Evolutionary conservation across 2,113 vertebrate species (phyloP).

Genomic region (Holacanthus passer): DNA sequence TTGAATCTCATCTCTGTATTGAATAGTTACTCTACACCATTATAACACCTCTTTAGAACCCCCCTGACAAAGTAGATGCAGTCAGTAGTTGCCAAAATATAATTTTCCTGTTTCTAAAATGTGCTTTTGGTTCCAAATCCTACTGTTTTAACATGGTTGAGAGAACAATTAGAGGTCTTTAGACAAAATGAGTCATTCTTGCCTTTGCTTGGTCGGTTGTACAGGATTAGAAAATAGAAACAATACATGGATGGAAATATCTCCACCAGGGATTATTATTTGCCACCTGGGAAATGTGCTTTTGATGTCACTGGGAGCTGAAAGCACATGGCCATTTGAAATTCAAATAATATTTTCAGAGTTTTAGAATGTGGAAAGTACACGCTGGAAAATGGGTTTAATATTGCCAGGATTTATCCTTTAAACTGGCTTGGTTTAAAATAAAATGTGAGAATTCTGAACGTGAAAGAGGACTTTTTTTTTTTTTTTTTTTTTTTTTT

Average conservation of each 20-base stretch:
- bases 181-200: constrained; percentile 10
- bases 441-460: constrained; percentile 28
- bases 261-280: constrained; percentile 16
- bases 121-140: not conserved
- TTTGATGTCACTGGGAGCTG: not conserved
- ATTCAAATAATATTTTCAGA: not conserved
- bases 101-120: not conserved
- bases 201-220: not conserved
- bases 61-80: not conserved
- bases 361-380: constrained; percentile 7
- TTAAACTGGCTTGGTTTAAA: constrained; percentile 36
- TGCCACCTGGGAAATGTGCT: constrained; percentile 1
- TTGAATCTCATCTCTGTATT: not conserved
- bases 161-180: constrained; percentile 5
- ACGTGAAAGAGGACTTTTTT: constrained; percentile 29
- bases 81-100: not conserved
- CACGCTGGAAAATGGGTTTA: constrained; percentile 25
- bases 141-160: not conserved
- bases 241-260: constrained; percentile 13
- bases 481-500: too few relatives aligned
- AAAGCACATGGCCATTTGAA: constrained; percentile 21
- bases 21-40: not conserved
- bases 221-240: constrained; percentile 21
- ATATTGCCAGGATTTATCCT: constrained; percentile 6
- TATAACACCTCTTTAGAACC: not conserved